Evolutionary conservation across 1,140 invertebrate species (phyloP).

Genomic region (Pseudomyrmex flavicornis): DNA sequence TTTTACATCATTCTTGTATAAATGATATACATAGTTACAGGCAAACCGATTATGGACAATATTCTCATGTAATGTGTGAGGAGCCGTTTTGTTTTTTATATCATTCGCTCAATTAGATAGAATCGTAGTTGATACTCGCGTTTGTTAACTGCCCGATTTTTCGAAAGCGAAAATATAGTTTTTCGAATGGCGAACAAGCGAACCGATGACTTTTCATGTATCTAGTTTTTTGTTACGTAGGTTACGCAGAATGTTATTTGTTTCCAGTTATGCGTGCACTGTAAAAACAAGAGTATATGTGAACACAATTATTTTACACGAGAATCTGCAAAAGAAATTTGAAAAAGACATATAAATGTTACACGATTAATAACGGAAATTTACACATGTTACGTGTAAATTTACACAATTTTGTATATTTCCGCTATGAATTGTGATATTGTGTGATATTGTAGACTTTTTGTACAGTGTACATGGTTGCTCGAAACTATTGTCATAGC

Average conservation of each 20-base stretch:
- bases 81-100: conserved; percentile 19
- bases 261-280: conserved; percentile 16
- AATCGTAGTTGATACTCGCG: conserved; percentile 22
- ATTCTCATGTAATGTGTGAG: conserved; percentile 16
- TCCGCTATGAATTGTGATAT: no score
- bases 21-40: conserved; percentile 2
- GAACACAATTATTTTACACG: no score
- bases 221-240: conserved; percentile 41
- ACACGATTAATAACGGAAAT: no score
- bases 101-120: conserved; percentile 21
- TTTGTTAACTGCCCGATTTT: conserved; percentile 24
- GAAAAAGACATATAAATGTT: no score
- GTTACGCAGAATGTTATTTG: conserved; percentile 25
- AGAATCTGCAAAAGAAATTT: no score
- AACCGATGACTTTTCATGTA: conserved; percentile 39
- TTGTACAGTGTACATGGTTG: neutral
- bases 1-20: no score
- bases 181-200: neutral
- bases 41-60: conserved; percentile 27
- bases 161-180: conserved; percentile 38
- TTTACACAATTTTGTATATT: no score
- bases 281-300: no score
- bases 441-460: no score
- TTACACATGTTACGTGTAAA: no score
- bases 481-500: conserved; percentile 16